phyloP scores from a whole-genome alignment of 2,888 invertebrate genomes.

The Acleris sparsana region DNA sequence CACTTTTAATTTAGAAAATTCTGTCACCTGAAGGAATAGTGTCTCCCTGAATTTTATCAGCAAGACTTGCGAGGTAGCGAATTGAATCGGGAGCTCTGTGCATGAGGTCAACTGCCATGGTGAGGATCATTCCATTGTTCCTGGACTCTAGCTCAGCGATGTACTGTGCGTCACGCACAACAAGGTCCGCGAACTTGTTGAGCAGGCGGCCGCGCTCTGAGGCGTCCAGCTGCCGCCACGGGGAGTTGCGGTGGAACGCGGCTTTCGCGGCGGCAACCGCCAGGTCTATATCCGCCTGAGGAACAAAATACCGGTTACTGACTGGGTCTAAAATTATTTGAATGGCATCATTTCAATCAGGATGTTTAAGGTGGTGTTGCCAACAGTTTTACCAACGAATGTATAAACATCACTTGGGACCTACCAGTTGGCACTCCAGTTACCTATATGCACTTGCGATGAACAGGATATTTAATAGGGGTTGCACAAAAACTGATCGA shows the following conservation, averaged over 20 bases:
- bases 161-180: slow-evolving; percentile 89
- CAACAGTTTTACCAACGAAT: too few species aligned
- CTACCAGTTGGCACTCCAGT: too few species aligned
- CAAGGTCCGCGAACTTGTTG: slow-evolving; percentile 89
- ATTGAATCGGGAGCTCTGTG: slow-evolving; percentile 75
- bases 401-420: too few species aligned
- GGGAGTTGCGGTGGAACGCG: slow-evolving; percentile 87
- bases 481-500: too few species aligned
- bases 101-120: slow-evolving; percentile 82
- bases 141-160: slow-evolving; percentile 93
- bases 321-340: too few species aligned
- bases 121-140: slow-evolving; percentile 94
- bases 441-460: too few species aligned
- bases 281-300: slow-evolving; percentile 86
- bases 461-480: too few species aligned
- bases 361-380: too few species aligned
- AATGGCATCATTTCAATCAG: too few species aligned
- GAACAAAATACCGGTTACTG: background rate
- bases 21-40: slow-evolving; percentile 84
- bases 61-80: slow-evolving; percentile 94
- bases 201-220: slow-evolving; percentile 89
- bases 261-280: slow-evolving; percentile 89
- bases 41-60: slow-evolving; percentile 92
- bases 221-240: slow-evolving; percentile 92
- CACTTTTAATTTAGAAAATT: background rate